Conservation (phyloP, 2,113 vertebrate species). For the rabbit (Oryctolagus cuniculus) region mOryCun1.1 NC_091453.1:70631501-70632000, state of each 20-base stretch:
- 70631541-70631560: too few species aligned
- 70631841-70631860: background rate
- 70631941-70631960: background rate
- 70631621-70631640: background rate
- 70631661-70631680: background rate
- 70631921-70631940: background rate
- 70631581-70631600: too few species aligned
- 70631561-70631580: too few species aligned
- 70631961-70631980: slow-evolving; percentile 3
- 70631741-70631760: background rate
- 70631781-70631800: background rate
- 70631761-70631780: background rate
- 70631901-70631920: background rate
- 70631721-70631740: background rate
- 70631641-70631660: background rate
- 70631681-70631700: background rate
- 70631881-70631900: background rate
- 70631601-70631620: too few species aligned
- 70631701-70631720: background rate
- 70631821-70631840: background rate
- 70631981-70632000: background rate
- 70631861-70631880: background rate
- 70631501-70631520: too few species aligned
- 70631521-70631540: too few species aligned
- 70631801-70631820: background rate